Percentiles rank a stretch among this genome's conserved stretches.
Conservation (phyloP, 2,888 invertebrate genomes). For the Emmelina monodactyla region DNA sequence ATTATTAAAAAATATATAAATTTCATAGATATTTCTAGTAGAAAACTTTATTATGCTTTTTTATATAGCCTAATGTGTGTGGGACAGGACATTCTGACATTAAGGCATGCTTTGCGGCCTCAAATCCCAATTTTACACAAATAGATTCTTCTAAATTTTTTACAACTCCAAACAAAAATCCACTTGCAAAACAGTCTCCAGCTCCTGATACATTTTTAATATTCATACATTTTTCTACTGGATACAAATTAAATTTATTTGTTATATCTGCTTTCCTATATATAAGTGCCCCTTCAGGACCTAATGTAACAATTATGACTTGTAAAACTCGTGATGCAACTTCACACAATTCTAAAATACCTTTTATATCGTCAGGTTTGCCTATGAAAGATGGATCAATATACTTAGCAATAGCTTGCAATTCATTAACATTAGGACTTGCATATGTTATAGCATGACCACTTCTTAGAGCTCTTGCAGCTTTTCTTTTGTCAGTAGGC, state of each 20-base stretch:
- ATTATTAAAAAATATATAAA: not conserved
- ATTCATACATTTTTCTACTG: conserved; percentile 32
- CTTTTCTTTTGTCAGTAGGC: conserved; percentile 84
- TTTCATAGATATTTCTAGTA: not conserved
- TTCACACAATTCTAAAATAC: conserved; percentile 31
- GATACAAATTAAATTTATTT: conserved; percentile 33
- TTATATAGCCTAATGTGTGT: conserved; percentile 17
- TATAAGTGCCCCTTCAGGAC: conserved; percentile 62
- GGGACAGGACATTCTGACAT: conserved; percentile 69
- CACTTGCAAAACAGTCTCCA: conserved; percentile 79
- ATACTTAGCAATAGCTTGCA: conserved; percentile 70
- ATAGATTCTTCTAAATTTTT: conserved; percentile 58
- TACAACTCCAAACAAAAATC: conserved; percentile 72
- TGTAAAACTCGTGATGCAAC: conserved; percentile 55
- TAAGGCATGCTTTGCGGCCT: conserved; percentile 69
- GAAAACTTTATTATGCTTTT: not conserved
- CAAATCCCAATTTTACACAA: conserved; percentile 69
- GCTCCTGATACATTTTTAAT: conserved; percentile 83
- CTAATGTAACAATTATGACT: conserved; percentile 70
- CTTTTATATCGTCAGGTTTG: conserved; percentile 19
- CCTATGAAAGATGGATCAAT: conserved; percentile 33
- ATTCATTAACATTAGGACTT: conserved; percentile 84
- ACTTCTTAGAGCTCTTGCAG: conserved; percentile 72
- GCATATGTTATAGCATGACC: conserved; percentile 64
- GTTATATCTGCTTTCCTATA: conserved; percentile 7